These are phyloP conservation scores for Colletes gigas DNA, from an alignment of 1,140 invertebrate species.

Conservation along the genomic window DNA sequence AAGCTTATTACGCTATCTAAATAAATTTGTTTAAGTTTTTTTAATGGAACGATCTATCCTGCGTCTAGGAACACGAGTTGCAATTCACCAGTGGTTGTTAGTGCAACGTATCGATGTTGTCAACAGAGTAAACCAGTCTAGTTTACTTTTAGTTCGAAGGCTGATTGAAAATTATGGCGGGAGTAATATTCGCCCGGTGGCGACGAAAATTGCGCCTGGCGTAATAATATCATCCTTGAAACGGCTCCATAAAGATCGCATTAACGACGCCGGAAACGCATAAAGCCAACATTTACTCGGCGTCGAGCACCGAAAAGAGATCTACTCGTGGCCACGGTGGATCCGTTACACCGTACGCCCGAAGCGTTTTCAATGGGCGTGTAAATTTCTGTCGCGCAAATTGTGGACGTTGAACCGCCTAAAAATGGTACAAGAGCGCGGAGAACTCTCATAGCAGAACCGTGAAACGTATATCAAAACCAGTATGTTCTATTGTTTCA, in stretches of 20 bases:
- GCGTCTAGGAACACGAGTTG: no score
- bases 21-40: no score
- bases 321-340: background rate
- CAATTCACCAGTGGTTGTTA: no score
- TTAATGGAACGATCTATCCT: no score
- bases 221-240: constrained; percentile 22
- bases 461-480: background rate
- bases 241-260: background rate
- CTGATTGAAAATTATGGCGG: constrained; percentile 23
- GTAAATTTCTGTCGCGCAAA: background rate
- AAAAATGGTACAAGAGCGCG: background rate
- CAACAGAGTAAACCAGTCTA: no score
- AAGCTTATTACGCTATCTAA: no score
- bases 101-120: no score
- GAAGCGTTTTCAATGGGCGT: background rate
- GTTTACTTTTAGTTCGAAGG: background rate
- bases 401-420: background rate
- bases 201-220: background rate
- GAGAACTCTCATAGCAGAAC: background rate
- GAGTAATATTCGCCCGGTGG: background rate
- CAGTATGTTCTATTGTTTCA: constrained; percentile 16
- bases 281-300: constrained; percentile 10
- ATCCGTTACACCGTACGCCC: background rate
- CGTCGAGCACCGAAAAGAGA: background rate
- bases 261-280: constrained; percentile 15